phyloP scores from a whole-genome alignment of 2,888 invertebrate genomes.

The Caenorhabditis angaria region DNA sequence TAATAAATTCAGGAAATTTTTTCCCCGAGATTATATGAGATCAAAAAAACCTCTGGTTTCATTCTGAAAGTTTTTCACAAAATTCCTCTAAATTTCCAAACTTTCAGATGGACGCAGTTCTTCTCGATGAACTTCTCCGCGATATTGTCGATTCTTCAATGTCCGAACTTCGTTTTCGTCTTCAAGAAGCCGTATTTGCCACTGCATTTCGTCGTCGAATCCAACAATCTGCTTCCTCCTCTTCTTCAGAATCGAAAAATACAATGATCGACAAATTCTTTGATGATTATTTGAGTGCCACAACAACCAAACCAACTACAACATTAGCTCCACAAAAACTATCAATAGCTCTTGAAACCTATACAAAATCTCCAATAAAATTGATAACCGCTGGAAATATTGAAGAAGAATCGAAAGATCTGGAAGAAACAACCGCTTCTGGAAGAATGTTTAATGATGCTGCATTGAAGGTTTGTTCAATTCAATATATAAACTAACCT shows the following conservation, averaged over 20 bases:
- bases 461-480: not conserved
- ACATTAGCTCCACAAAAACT: conserved; percentile 24
- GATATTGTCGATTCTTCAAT: conserved; percentile 37
- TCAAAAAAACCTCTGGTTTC: no score
- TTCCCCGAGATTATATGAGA: no score
- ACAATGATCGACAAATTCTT: conserved; percentile 22
- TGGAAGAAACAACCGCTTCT: conserved; percentile 1
- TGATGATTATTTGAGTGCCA: conserved; percentile 18
- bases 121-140: conserved; percentile 37
- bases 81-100: not conserved
- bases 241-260: conserved; percentile 2
- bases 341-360: conserved; percentile 30
- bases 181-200: conserved; percentile 43
- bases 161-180: conserved; percentile 35
- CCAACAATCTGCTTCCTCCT: conserved; percentile 10
- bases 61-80: no score
- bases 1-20: no score
- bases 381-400: conserved; percentile 26
- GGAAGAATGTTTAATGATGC: conserved; percentile 26
- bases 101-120: conserved; percentile 32
- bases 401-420: not conserved
- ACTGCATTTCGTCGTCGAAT: conserved; percentile 32
- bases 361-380: conserved; percentile 18
- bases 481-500: no score
- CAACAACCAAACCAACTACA: not conserved